A percentile compares a stretch with the other conserved stretches of the same genome.
phyloP scores from a whole-genome alignment of 2,113 vertebrate genomes.

The Poecilia latipinna region DNA sequence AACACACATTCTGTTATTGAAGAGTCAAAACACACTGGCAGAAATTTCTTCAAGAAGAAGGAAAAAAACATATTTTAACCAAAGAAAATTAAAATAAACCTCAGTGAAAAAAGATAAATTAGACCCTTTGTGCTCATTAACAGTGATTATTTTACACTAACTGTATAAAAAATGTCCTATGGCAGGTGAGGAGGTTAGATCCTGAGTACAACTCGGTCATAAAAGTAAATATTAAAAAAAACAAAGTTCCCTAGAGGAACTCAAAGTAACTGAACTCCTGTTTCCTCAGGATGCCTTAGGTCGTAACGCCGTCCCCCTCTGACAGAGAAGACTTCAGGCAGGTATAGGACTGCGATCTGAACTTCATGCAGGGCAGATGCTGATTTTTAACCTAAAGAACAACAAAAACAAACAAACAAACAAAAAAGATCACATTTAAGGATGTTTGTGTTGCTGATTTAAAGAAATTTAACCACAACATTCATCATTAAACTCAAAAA shows the following conservation, averaged over 20 bases:
- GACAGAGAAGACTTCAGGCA: conserved; percentile 2
- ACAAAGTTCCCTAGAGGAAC: not conserved
- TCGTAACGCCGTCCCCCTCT: not conserved
- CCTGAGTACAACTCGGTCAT: not conserved
- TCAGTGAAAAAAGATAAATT: not conserved
- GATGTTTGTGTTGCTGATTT: not conserved
- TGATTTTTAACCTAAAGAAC: not conserved
- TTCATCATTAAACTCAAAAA: not conserved
- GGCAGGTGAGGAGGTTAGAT: too few species aligned
- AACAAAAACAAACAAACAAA: not conserved
- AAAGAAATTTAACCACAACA: not conserved
- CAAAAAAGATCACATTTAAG: too few species aligned
- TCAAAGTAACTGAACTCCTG: not conserved
- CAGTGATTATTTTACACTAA: not conserved
- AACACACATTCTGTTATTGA: not conserved
- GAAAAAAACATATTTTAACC: too few species aligned
- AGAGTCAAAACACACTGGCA: not conserved
- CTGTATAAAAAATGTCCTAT: not conserved
- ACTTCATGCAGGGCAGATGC: not conserved
- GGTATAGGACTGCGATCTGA: not conserved
- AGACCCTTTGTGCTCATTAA: not conserved
- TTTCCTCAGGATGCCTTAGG: not conserved
- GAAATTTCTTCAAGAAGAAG: not conserved
- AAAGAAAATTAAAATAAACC: not conserved
- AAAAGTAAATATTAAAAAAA: not conserved